Conservation (phyloP, 1,140 invertebrate species). For the Kradibia gibbosae region DNA sequence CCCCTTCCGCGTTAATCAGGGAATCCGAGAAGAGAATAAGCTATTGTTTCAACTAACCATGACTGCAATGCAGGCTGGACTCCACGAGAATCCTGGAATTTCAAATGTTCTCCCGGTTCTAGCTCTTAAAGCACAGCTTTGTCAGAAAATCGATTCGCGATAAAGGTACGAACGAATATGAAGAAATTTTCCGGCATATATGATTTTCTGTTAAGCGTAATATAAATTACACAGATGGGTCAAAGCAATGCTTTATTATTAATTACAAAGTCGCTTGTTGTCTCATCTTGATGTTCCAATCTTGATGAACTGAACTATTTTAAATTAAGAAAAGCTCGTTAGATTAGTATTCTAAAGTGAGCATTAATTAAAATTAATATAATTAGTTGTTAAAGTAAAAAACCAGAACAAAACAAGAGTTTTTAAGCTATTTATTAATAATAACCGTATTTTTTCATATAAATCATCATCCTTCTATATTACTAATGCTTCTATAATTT, state of each 20-base stretch:
- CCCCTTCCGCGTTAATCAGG: slow-evolving; percentile 26
- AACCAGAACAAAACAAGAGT: background rate
- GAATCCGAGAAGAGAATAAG: slow-evolving; percentile 40
- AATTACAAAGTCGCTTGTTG: background rate
- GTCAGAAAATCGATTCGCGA: slow-evolving; percentile 21
- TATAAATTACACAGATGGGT: background rate
- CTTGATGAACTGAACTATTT: background rate
- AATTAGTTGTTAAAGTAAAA: background rate
- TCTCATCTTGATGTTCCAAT: background rate
- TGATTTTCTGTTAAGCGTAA: background rate
- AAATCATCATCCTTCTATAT: too few relatives aligned
- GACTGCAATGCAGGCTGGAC: slow-evolving; percentile 12
- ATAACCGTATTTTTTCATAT: background rate
- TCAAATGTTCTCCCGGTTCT: slow-evolving; percentile 23
- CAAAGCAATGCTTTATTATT: background rate
- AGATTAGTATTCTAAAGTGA: background rate
- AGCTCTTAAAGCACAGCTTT: background rate
- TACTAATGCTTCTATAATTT: too few relatives aligned
- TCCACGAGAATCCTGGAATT: slow-evolving; percentile 32
- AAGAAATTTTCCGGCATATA: background rate
- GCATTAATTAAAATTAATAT: background rate
- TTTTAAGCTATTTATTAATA: background rate
- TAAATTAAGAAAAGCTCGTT: background rate
- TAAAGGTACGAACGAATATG: slow-evolving; percentile 3
- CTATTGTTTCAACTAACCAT: slow-evolving; percentile 33